Evolutionary conservation across 2,888 invertebrate species (phyloP).

Genomic region (Drosophila eohydei): DNA sequence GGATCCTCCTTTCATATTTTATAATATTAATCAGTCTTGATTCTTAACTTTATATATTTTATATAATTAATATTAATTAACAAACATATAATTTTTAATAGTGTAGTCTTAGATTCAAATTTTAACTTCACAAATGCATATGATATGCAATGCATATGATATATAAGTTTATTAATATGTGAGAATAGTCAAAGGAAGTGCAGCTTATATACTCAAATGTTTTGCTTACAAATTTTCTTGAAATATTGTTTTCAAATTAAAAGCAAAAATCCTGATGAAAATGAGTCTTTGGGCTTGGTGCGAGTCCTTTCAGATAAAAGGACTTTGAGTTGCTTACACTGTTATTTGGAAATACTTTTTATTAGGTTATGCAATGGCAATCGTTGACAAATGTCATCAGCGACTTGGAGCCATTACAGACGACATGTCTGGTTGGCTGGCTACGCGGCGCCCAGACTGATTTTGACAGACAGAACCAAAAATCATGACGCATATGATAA

Average conservation of each 20-base stretch:
- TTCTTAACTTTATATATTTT: too few relatives aligned
- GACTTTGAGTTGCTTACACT: background rate
- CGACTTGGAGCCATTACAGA: constrained; percentile 39
- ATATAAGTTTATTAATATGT: too few relatives aligned
- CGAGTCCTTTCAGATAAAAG: background rate
- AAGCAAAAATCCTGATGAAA: background rate
- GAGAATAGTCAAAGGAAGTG: too few relatives aligned
- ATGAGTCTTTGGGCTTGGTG: background rate
- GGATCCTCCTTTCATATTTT: too few relatives aligned
- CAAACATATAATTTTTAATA: too few relatives aligned
- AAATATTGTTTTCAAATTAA: background rate
- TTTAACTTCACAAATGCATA: too few relatives aligned
- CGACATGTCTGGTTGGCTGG: constrained; percentile 28
- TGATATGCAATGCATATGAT: too few relatives aligned
- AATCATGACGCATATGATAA: constrained; percentile 76
- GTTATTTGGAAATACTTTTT: background rate
- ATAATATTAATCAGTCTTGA: too few relatives aligned
- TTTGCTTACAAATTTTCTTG: too few relatives aligned
- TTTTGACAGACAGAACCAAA: constrained; percentile 54
- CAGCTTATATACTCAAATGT: too few relatives aligned
- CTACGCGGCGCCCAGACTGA: constrained; percentile 29
- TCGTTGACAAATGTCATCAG: constrained; percentile 50
- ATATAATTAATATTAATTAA: too few relatives aligned
- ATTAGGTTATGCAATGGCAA: constrained; percentile 15
- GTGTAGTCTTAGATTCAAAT: too few relatives aligned